Evolutionary conservation across 1,140 invertebrate genomes (phyloP).

Genomic region (Pristionchus pacificus): DNA sequence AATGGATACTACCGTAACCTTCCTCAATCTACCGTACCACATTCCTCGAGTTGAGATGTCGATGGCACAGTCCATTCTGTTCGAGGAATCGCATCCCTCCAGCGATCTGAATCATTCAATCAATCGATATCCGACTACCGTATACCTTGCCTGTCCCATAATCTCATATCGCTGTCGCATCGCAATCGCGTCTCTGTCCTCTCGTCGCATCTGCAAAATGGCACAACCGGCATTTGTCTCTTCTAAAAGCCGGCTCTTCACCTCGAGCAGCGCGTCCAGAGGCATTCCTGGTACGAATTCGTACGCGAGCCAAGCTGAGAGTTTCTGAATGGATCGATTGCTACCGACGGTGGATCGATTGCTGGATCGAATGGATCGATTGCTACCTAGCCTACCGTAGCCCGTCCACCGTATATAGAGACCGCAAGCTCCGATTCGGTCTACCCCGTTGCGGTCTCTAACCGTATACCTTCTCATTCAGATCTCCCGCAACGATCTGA

Average conservation of each 20-base stretch:
- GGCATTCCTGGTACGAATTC: background rate
- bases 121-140: background rate
- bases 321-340: background rate
- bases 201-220: too few species aligned
- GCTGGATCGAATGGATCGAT: too few species aligned
- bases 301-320: background rate
- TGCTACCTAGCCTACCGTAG: too few species aligned
- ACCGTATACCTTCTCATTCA: background rate
- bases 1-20: too few species aligned
- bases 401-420: too few species aligned
- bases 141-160: too few species aligned
- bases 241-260: too few species aligned
- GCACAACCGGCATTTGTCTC: too few species aligned
- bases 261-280: background rate
- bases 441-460: background rate
- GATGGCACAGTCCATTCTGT: background rate
- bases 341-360: background rate
- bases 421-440: too few species aligned
- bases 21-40: background rate
- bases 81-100: background rate
- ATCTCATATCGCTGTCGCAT: too few species aligned
- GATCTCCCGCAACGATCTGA: background rate
- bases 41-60: background rate
- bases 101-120: background rate
- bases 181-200: too few species aligned